These are phyloP conservation scores for Eptesicus fuscus DNA, from an alignment of 2,113 vertebrate genomes.

Conservation along the genomic window DNA sequence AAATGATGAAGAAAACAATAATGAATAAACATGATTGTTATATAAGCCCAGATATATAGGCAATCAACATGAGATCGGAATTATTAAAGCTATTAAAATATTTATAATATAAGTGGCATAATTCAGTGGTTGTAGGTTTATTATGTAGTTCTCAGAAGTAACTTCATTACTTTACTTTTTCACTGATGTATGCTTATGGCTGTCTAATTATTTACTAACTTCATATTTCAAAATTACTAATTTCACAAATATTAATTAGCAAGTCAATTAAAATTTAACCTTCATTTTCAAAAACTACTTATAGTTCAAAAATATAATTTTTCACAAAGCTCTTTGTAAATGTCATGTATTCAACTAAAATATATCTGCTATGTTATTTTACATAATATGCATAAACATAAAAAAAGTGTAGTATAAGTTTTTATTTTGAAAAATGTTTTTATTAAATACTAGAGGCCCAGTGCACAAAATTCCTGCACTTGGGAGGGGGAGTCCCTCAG, in stretches of 20 bases:
- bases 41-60: background rate
- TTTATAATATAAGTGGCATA: background rate
- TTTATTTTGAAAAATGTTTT: background rate
- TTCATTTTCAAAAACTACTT: background rate
- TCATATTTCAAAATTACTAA: background rate
- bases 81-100: background rate
- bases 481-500: no score
- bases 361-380: background rate
- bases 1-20: background rate
- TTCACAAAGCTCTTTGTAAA: background rate
- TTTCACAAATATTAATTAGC: background rate
- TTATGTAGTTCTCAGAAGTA: background rate
- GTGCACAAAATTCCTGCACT: no score
- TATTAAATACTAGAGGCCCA: background rate
- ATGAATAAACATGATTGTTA: background rate
- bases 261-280: background rate
- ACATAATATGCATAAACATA: background rate
- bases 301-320: background rate
- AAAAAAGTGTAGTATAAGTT: background rate
- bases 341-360: background rate
- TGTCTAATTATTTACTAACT: background rate
- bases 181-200: background rate
- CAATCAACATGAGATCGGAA: background rate
- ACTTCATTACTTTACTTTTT: background rate
- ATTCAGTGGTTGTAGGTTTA: background rate